Conservation (phyloP, 2,797 vertebrate genomes). For the Apodemus agrarius region DNA sequence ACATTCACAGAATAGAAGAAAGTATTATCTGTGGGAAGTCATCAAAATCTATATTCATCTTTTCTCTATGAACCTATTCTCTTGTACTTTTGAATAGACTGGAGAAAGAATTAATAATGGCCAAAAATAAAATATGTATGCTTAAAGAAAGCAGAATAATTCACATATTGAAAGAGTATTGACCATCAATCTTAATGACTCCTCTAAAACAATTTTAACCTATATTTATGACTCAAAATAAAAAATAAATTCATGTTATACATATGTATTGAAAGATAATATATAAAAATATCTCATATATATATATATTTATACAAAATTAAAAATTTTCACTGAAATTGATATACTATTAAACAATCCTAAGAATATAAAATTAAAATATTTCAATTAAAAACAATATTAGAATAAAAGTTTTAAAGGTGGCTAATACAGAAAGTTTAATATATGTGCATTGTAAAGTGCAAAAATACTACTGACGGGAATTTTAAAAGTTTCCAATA, state of each 20-base stretch:
- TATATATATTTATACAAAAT: neutral
- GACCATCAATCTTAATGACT: accelerated
- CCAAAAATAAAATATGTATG: neutral
- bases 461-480: neutral
- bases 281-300: neutral
- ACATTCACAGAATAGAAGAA: neutral
- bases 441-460: neutral
- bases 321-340: slow-evolving; percentile 24
- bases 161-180: neutral
- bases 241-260: neutral
- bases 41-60: neutral
- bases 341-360: neutral
- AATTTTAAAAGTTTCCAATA: neutral
- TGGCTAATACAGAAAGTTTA: neutral
- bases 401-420: neutral
- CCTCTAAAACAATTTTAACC: neutral
- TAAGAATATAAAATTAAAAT: slow-evolving; percentile 16
- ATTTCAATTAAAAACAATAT: neutral
- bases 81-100: slow-evolving; percentile 25
- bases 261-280: neutral
- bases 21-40: neutral
- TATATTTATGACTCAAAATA: neutral
- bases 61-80: neutral
- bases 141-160: neutral
- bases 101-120: neutral